These are phyloP conservation scores for Epinephelus malabaricus DNA, from an alignment of 2,797 vertebrate genomes.

Conservation along the genomic window DNA sequence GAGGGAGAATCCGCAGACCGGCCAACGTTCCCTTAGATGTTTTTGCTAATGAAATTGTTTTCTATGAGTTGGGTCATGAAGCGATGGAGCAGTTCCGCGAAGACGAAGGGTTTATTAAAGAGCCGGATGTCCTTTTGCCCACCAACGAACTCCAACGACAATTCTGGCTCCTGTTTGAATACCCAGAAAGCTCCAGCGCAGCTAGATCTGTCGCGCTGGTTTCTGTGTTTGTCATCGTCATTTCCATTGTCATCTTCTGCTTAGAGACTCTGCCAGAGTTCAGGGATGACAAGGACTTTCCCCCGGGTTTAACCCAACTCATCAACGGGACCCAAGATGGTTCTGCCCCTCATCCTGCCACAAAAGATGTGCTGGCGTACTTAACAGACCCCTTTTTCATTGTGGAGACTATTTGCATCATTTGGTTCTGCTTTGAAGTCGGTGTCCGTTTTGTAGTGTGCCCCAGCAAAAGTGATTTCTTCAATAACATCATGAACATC, in stretches of 20 bases:
- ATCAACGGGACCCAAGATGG: conserved; percentile 82
- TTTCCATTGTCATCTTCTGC: conserved; percentile 99
- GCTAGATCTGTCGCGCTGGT: conserved; percentile 94
- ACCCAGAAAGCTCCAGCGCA: conserved; percentile 96
- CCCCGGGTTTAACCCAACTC: conserved; percentile 48
- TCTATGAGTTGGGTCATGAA: conserved; percentile 95
- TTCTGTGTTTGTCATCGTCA: conserved; percentile 95
- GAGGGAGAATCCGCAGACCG: conserved; percentile 94
- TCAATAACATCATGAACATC: conserved; percentile 98
- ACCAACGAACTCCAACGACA: conserved; percentile 93
- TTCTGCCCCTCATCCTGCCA: conserved; percentile 65
- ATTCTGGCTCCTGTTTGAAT: conserved; percentile 98
- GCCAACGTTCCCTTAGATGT: conserved; percentile 96
- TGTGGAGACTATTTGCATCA: conserved; percentile 95
- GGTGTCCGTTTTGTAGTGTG: conserved; percentile 94
- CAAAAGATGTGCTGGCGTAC: conserved; percentile 80
- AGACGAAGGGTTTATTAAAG: conserved; percentile 96
- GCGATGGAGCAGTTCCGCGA: conserved; percentile 97
- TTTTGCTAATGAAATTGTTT: conserved; percentile 96
- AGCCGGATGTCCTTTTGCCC: conserved; percentile 93
- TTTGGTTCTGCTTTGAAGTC: conserved; percentile 98
- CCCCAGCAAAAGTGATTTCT: conserved; percentile 97
- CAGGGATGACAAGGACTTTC: conserved; percentile 89
- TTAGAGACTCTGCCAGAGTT: conserved; percentile 97
- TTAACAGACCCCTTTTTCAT: conserved; percentile 98